Evolutionary conservation across 2,113 vertebrate species (phyloP).

Genomic region (Casuarius casuarius): DNA sequence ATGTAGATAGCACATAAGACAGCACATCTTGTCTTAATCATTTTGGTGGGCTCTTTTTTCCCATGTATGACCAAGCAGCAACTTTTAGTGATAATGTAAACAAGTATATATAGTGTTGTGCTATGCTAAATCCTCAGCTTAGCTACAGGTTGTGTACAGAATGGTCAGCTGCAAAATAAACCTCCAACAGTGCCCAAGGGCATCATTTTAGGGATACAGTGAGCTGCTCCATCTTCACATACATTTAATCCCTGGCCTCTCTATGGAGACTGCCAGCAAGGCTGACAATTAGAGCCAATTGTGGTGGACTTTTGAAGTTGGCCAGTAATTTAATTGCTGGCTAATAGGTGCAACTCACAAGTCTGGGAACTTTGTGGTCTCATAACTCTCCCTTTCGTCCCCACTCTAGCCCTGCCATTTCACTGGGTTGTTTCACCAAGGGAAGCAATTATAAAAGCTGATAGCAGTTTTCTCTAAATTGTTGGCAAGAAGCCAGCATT

Average conservation of each 20-base stretch:
- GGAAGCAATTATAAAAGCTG: constrained; percentile 70
- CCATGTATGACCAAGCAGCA: rapidly evolving
- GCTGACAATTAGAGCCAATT: background rate
- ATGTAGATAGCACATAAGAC: background rate
- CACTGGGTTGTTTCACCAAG: constrained; percentile 46
- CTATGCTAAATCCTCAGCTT: background rate
- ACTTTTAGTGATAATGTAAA: background rate
- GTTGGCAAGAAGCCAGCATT: constrained; percentile 65
- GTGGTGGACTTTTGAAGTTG: constrained; percentile 17
- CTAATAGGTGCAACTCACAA: constrained; percentile 43
- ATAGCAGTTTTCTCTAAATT: constrained; percentile 60
- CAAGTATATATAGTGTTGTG: background rate
- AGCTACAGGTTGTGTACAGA: too few relatives aligned
- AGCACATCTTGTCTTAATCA: background rate
- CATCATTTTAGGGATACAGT: background rate
- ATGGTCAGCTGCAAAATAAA: background rate
- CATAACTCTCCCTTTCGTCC: constrained; percentile 1
- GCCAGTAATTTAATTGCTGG: constrained; percentile 37
- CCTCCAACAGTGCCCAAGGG: background rate
- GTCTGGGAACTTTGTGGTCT: constrained; percentile 51
- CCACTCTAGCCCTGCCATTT: constrained; percentile 46
- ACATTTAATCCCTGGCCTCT: background rate
- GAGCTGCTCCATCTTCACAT: background rate
- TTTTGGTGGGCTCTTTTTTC: background rate
- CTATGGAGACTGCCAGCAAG: background rate